phyloP scores from a whole-genome alignment of 2,797 vertebrate genomes.

The Rousettus madagascariensis region DNA sequence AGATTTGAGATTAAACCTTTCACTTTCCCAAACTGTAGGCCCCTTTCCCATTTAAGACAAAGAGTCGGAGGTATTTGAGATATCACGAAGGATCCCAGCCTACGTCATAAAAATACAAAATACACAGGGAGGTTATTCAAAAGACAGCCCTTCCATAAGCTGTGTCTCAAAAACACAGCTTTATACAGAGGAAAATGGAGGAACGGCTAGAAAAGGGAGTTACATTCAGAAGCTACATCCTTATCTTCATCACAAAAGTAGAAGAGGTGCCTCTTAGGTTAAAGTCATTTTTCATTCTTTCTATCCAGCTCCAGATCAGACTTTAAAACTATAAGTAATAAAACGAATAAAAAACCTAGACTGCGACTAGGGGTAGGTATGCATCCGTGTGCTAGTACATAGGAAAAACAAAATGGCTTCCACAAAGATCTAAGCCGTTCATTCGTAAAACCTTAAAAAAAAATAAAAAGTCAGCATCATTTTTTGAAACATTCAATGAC shows the following conservation, averaged over 20 bases:
- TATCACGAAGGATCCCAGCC: neutral
- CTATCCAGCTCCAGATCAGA: neutral
- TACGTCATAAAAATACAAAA: neutral
- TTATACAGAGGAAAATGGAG: neutral
- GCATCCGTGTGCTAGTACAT: neutral
- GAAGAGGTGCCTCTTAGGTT: neutral
- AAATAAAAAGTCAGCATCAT: neutral
- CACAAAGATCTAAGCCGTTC: neutral
- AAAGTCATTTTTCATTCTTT: neutral
- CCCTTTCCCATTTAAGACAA: neutral
- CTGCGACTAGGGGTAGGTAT: neutral
- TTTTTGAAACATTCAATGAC: neutral
- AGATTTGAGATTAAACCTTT: neutral
- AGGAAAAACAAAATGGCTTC: neutral
- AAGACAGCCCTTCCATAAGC: neutral
- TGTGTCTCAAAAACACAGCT: neutral
- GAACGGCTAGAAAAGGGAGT: neutral
- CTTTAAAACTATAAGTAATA: neutral
- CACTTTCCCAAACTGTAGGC: neutral
- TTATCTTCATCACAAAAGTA: neutral
- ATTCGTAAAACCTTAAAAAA: neutral
- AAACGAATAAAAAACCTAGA: neutral
- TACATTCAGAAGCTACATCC: fast-evolving
- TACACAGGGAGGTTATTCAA: fast-evolving
- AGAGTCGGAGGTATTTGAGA: neutral